Percentiles rank a stretch among this genome's conserved stretches.
These are phyloP conservation scores for Drosophila formosana DNA, from an alignment of 2,888 invertebrate genomes.

Conservation along the genomic window DNA sequence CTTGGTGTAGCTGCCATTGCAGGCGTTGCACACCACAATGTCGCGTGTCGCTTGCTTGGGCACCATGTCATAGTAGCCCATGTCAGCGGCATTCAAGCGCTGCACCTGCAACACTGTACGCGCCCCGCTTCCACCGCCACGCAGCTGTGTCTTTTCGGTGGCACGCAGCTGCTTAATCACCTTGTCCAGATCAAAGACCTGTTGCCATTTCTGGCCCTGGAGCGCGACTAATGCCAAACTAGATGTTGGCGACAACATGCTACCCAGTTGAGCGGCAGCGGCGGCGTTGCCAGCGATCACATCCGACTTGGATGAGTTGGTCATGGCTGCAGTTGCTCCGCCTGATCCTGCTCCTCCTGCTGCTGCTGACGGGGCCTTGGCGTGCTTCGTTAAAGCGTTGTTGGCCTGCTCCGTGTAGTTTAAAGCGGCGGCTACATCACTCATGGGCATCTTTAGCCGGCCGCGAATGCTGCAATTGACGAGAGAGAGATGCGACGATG, in stretches of 20 bases:
- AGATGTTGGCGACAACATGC: slow-evolving; percentile 38
- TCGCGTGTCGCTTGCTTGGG: slow-evolving; percentile 92
- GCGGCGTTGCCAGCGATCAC: slow-evolving; percentile 31
- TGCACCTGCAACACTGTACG: slow-evolving; percentile 55
- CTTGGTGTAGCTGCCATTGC: slow-evolving; percentile 91
- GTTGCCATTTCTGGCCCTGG: slow-evolving; percentile 82
- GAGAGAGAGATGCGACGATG: slow-evolving; percentile 14
- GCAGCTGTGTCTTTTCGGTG: slow-evolving; percentile 76
- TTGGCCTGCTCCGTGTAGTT: slow-evolving; percentile 58
- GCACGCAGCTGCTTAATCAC: slow-evolving; percentile 78
- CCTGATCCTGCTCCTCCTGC: slow-evolving; percentile 25
- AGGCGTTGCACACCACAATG: slow-evolving; percentile 92
- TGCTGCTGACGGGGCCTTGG: slow-evolving; percentile 27
- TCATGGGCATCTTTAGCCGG: slow-evolving; percentile 63
- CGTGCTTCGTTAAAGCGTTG: slow-evolving; percentile 55
- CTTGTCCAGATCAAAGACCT: slow-evolving; percentile 80
- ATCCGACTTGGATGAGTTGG: slow-evolving; percentile 57
- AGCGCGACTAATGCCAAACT: slow-evolving; percentile 41
- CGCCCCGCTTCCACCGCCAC: slow-evolving; percentile 41
- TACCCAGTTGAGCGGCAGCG: slow-evolving; percentile 41
- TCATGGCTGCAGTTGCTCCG: slow-evolving; percentile 48
- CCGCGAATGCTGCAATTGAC: slow-evolving; percentile 25
- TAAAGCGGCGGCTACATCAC: slow-evolving; percentile 62
- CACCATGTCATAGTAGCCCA: slow-evolving; percentile 91
- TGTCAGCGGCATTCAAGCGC: slow-evolving; percentile 87